Conservation (phyloP, 37 sponge, comb jelly and placozoan species). For the Axinella damicornis region DNA sequence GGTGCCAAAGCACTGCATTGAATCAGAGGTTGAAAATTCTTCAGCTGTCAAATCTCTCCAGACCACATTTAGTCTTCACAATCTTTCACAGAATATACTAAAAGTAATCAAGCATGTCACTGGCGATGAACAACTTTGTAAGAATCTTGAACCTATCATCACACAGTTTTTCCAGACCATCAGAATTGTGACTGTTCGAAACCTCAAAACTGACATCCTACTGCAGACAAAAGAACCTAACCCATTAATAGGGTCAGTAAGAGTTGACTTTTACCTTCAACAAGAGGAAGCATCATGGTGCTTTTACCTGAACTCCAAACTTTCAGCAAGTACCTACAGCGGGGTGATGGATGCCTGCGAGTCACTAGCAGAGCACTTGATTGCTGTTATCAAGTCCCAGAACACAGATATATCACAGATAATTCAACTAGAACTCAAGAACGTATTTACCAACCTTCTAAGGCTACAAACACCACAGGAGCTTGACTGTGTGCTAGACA, state of each 20-base stretch:
- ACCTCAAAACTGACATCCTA: conserved; percentile 3
- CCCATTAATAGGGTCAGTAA: not conserved
- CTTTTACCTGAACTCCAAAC: not conserved
- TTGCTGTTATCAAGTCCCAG: too few species aligned
- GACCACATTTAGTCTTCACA: too few species aligned
- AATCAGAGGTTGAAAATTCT: too few species aligned
- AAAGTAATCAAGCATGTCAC: not conserved
- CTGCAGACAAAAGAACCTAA: not conserved
- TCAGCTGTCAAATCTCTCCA: too few species aligned
- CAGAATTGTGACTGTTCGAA: not conserved
- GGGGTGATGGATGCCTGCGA: not conserved
- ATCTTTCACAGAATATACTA: too few species aligned
- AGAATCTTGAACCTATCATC: not conserved
- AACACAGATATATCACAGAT: too few species aligned
- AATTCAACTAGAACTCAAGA: not conserved
- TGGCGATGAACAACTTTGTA: not conserved
- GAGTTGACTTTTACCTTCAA: not conserved
- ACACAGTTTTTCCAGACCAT: not conserved
- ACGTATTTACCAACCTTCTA: not conserved
- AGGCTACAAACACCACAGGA: not conserved
- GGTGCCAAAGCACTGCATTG: not conserved
- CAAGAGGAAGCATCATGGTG: not conserved
- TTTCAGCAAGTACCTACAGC: not conserved
- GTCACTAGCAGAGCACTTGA: not conserved
- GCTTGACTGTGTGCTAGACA: not conserved